A percentile compares a stretch with the other conserved stretches of the same genome.
phyloP scores from a whole-genome alignment of 2,797 vertebrate genomes.

The Myripristis jacobus region DNA sequence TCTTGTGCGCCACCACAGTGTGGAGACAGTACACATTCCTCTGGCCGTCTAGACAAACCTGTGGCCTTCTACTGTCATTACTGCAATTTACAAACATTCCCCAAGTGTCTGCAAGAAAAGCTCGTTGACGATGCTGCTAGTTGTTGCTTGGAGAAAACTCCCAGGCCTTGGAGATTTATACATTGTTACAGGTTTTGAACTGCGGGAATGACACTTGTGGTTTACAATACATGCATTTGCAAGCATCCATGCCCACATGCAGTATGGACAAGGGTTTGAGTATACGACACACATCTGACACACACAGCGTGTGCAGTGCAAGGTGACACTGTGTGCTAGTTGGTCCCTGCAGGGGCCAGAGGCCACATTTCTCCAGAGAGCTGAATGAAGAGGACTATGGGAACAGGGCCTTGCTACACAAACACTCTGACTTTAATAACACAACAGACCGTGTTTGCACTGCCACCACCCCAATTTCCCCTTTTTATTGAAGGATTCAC shows the following conservation, averaged over 20 bases:
- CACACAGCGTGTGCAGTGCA: constrained; percentile 1
- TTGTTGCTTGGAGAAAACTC: constrained; percentile 12
- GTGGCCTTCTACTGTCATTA: constrained; percentile 72
- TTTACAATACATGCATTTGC: background rate
- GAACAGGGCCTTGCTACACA: constrained; percentile 71
- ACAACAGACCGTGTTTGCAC: constrained; percentile 69
- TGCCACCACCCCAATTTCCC: constrained; percentile 68
- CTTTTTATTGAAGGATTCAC: constrained; percentile 64
- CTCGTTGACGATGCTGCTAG: constrained; percentile 20
- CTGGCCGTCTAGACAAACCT: constrained; percentile 73
- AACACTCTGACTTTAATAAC: constrained; percentile 70
- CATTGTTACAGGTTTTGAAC: background rate
- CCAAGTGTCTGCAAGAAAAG: constrained; percentile 44
- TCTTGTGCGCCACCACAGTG: constrained; percentile 54
- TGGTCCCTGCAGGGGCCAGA: constrained; percentile 57
- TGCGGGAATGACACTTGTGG: background rate
- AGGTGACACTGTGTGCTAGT: constrained; percentile 53
- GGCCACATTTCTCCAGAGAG: constrained; percentile 61
- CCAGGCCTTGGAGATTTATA: background rate
- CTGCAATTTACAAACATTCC: constrained; percentile 70
- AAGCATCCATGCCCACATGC: background rate
- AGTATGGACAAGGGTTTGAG: background rate
- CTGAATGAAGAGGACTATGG: constrained; percentile 63
- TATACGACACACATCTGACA: background rate
- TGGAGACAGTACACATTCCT: constrained; percentile 70